Conservation (phyloP, 1,140 invertebrate genomes). For the Drosophila leontia region DNA sequence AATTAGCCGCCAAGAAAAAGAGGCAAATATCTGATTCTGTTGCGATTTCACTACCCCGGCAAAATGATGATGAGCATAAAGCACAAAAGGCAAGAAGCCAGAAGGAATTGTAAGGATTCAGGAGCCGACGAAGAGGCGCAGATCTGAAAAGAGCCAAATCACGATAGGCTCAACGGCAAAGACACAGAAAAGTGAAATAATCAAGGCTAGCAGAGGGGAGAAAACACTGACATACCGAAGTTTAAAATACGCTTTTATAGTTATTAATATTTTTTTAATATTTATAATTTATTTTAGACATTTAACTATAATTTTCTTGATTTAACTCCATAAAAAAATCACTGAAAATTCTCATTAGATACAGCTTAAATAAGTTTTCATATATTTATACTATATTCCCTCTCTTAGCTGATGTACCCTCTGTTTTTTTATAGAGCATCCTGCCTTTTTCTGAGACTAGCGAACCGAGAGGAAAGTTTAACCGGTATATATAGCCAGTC, state of each 20-base stretch:
- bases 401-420: not conserved
- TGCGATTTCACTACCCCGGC: constrained; percentile 24
- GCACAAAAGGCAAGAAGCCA: constrained; percentile 57
- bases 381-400: not conserved
- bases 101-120: constrained; percentile 36
- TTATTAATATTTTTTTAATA: no score
- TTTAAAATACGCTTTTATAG: not conserved
- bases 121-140: constrained; percentile 2
- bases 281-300: no score
- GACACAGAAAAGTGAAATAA: constrained; percentile 27
- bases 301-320: no score
- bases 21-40: constrained; percentile 46
- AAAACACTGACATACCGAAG: not conserved
- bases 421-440: constrained; percentile 9
- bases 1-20: constrained; percentile 53
- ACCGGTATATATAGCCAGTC: constrained; percentile 37
- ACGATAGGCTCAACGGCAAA: constrained; percentile 50
- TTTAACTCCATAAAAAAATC: no score
- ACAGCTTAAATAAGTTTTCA: not conserved
- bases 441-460: not conserved
- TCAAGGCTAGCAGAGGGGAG: not conserved
- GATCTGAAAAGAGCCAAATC: constrained; percentile 45
- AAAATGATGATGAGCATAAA: constrained; percentile 74
- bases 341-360: no score
- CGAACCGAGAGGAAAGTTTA: constrained; percentile 36